A percentile compares a stretch with the other conserved stretches of the same genome.
Evolutionary conservation across 2,797 vertebrate genomes (phyloP).

Genomic region (Leucoraja ocellata): DNA sequence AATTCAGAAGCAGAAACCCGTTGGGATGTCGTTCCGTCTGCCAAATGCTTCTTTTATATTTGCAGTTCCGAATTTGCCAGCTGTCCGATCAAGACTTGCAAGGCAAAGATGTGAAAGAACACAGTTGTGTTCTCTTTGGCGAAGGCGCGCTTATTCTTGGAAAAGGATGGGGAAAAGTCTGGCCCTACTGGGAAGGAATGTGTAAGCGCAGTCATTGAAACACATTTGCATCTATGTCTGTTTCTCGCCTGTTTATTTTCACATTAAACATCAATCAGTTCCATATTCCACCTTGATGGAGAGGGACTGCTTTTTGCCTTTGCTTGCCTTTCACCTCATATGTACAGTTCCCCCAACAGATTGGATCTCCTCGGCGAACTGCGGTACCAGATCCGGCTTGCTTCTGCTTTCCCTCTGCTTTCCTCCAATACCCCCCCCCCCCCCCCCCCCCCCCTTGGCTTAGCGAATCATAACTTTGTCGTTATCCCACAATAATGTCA

Average conservation of each 20-base stretch:
- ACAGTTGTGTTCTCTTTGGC: not conserved
- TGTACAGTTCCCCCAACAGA: not conserved
- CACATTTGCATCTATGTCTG: not conserved
- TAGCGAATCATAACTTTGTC: not conserved
- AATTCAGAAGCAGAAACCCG: not conserved
- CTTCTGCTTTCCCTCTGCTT: not conserved
- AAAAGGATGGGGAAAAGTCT: not conserved
- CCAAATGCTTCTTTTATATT: not conserved
- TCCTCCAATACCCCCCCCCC: no score
- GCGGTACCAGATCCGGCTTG: not conserved
- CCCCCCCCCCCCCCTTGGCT: not conserved
- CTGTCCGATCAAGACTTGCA: not conserved
- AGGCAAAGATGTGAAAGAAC: not conserved
- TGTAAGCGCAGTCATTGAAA: not conserved
- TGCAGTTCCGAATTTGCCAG: not conserved
- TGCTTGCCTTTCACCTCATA: no score
- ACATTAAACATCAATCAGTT: not conserved
- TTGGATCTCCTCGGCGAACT: no score
- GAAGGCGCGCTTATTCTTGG: not conserved
- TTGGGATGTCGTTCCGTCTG: not conserved
- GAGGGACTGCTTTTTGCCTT: not conserved
- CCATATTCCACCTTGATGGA: not conserved
- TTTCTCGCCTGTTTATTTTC: not conserved
- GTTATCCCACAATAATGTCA: not conserved
- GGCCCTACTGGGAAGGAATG: not conserved